These are phyloP conservation scores for Heliopora coerulea DNA, from an alignment of 92 coral and sea anemone species.

Conservation along the genomic window DNA sequence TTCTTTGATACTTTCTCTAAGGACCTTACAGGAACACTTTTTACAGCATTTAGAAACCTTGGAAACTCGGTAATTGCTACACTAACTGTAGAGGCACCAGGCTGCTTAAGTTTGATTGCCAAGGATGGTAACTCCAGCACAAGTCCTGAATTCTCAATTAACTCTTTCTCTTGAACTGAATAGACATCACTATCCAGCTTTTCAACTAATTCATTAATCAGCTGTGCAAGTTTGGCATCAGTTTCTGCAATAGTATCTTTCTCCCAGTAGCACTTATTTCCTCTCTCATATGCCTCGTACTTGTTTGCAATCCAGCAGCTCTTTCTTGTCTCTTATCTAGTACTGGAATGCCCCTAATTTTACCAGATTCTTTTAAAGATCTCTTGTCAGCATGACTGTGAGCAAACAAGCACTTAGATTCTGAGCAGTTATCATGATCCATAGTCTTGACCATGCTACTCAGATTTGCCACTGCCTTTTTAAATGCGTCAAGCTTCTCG, in stretches of 20 bases:
- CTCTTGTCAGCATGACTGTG: conserved; percentile 7
- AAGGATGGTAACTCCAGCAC: too few relatives aligned
- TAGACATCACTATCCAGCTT: too few relatives aligned
- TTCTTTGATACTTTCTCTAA: not conserved
- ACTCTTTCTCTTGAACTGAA: too few relatives aligned
- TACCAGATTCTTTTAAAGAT: not conserved
- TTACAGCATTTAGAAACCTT: not conserved
- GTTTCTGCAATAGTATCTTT: too few relatives aligned
- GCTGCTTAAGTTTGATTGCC: too few relatives aligned
- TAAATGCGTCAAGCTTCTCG: not conserved
- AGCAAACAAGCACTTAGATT: conserved; percentile 1
- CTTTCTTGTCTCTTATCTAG: not conserved
- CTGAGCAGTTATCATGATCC: not conserved
- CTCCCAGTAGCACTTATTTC: too few relatives aligned
- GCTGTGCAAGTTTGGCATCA: too few relatives aligned
- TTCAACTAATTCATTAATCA: too few relatives aligned
- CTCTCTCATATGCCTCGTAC: too few relatives aligned
- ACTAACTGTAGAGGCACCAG: not conserved
- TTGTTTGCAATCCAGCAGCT: not conserved
- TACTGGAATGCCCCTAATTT: not conserved
- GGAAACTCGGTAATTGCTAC: conserved; percentile 8
- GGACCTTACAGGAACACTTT: not conserved
- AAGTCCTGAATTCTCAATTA: too few relatives aligned
- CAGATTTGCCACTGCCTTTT: not conserved
- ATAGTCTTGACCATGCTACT: not conserved